Percentiles rank a stretch among this genome's conserved stretches.
These are phyloP conservation scores for Neoarius graeffei DNA, from an alignment of 2,113 vertebrate species.

Conservation along the genomic window DNA sequence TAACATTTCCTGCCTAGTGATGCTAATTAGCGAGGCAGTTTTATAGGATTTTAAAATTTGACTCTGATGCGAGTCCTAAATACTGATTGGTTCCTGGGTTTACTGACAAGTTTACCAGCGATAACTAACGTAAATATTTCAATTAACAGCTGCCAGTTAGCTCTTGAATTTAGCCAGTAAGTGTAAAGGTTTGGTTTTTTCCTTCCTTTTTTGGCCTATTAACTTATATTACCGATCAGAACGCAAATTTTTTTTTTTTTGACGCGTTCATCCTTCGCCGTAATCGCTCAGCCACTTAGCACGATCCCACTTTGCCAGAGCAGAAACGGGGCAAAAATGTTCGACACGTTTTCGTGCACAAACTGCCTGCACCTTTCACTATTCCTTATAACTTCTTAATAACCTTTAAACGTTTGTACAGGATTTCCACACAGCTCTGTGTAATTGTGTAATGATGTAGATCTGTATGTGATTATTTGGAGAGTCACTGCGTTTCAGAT, in stretches of 20 bases:
- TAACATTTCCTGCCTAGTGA: neutral
- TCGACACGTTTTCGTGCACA: neutral
- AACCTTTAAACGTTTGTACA: slow-evolving; percentile 1
- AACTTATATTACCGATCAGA: neutral
- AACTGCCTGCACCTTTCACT: neutral
- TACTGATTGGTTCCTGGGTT: neutral
- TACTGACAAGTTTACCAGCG: no score
- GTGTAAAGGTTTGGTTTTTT: neutral
- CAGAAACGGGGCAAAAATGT: neutral
- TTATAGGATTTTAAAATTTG: neutral
- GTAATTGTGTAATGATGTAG: neutral
- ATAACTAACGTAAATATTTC: neutral
- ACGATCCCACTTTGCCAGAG: neutral
- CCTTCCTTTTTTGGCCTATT: neutral
- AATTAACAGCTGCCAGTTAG: neutral
- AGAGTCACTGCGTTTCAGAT: slow-evolving; percentile 30
- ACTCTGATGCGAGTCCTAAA: no score
- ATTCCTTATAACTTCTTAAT: neutral
- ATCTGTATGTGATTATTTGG: slow-evolving; percentile 7
- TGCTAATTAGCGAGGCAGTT: no score
- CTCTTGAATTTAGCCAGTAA: neutral
- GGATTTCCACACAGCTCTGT: neutral
- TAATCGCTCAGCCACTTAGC: neutral
- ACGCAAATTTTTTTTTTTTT: neutral
- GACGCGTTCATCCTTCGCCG: neutral